Conservation (phyloP, 2,888 invertebrate species). For the Drosophila leonis region DNA sequence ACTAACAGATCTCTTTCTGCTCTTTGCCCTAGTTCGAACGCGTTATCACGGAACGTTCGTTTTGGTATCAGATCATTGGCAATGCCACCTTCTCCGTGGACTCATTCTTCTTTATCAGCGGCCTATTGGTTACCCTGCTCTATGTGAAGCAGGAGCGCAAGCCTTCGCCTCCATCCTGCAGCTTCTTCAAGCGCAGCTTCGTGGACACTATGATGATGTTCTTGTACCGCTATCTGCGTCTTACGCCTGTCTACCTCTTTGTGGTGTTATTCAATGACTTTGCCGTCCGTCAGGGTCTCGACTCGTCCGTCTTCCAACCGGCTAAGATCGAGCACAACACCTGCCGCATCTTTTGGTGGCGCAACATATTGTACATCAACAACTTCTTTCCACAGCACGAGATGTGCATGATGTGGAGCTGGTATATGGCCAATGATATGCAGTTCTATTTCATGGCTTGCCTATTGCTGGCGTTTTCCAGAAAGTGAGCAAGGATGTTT, state of each 20-base stretch:
- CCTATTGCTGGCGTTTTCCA: constrained; percentile 88
- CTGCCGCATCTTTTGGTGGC: constrained; percentile 93
- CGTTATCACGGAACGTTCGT: constrained; percentile 90
- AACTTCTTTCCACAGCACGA: constrained; percentile 91
- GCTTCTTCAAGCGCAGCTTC: constrained; percentile 68
- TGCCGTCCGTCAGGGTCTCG: constrained; percentile 90
- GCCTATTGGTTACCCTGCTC: constrained; percentile 90
- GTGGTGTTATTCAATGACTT: constrained; percentile 91
- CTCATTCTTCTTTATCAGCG: constrained; percentile 95
- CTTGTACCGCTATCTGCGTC: constrained; percentile 89
- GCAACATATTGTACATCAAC: constrained; percentile 93
- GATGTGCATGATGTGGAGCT: constrained; percentile 93
- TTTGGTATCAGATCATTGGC: constrained; percentile 93
- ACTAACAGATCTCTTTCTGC: background rate
- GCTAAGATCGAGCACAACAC: constrained; percentile 89
- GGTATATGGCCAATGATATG: constrained; percentile 93
- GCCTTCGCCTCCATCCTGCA: constrained; percentile 71
- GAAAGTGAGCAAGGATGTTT: constrained; percentile 87
- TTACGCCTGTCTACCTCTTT: constrained; percentile 93
- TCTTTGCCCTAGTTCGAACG: constrained; percentile 87
- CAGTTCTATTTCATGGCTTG: constrained; percentile 91
- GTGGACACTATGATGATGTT: constrained; percentile 82
- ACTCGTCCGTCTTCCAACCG: constrained; percentile 90
- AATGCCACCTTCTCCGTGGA: constrained; percentile 95
- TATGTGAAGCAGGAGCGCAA: constrained; percentile 88